phyloP scores from a whole-genome alignment of 2,888 invertebrate genomes.

The Oligia fasciuncula region DNA sequence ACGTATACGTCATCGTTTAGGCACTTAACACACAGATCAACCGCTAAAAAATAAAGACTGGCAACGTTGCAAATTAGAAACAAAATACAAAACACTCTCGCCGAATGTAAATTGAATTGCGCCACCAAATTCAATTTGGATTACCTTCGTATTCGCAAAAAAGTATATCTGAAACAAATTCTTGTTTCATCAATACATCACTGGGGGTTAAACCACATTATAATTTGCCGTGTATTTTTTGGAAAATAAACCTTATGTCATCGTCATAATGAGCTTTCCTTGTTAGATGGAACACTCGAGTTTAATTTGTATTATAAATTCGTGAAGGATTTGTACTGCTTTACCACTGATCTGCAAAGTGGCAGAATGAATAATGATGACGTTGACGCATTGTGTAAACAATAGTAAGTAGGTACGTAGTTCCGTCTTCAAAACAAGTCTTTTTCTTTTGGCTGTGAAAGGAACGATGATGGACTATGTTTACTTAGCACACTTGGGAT shows the following conservation, averaged over 20 bases:
- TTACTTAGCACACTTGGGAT: not conserved
- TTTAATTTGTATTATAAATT: slow-evolving; percentile 56
- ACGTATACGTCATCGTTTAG: slow-evolving; percentile 11
- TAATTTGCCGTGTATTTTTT: slow-evolving; percentile 11
- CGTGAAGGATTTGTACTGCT: slow-evolving; percentile 61
- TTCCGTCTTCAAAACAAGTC: slow-evolving; percentile 14
- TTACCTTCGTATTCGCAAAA: slow-evolving; percentile 71
- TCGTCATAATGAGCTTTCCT: not conserved
- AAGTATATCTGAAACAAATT: slow-evolving; percentile 65
- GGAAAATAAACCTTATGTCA: slow-evolving; percentile 28
- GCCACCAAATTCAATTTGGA: slow-evolving; percentile 73
- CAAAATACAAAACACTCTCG: slow-evolving; percentile 66
- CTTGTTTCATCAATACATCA: slow-evolving; percentile 66
- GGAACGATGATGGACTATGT: slow-evolving; percentile 10
- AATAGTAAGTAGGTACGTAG: slow-evolving; percentile 14
- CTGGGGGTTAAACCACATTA: slow-evolving; percentile 41
- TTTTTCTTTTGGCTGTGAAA: slow-evolving; percentile 2
- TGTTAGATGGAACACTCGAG: not conserved
- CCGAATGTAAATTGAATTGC: slow-evolving; percentile 72
- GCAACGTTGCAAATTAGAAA: slow-evolving; percentile 66
- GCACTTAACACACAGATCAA: slow-evolving; percentile 28
- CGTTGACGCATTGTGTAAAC: slow-evolving; percentile 72
- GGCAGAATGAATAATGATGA: slow-evolving; percentile 77
- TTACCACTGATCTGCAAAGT: slow-evolving; percentile 72
- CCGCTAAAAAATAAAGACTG: slow-evolving; percentile 40